Evolutionary conservation across 2,113 vertebrate species (phyloP).

Genomic region (Poeciliopsis turrubarensis): DNA sequence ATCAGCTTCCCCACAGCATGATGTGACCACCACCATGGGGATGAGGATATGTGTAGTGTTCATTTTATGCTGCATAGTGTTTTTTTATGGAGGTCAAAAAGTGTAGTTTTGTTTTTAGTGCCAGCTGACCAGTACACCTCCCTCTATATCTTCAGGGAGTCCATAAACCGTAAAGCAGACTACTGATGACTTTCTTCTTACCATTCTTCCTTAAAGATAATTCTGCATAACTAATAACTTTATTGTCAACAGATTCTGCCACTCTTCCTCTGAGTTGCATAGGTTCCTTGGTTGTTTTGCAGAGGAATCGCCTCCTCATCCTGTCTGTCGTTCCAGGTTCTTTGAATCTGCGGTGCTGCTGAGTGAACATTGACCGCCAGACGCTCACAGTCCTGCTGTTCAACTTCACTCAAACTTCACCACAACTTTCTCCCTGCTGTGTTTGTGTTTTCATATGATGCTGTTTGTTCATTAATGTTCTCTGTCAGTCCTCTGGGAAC

Average conservation of each 20-base stretch:
- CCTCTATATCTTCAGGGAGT: too few species aligned
- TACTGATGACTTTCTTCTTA: too few species aligned
- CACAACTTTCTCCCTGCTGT: background rate
- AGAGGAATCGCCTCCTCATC: background rate
- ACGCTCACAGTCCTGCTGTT: background rate
- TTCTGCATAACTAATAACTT: background rate
- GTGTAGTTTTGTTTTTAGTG: too few species aligned
- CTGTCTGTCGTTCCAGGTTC: background rate
- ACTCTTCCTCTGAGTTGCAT: background rate
- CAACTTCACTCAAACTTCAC: background rate
- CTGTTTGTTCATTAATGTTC: background rate
- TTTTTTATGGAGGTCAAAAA: too few species aligned
- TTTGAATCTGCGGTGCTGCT: background rate
- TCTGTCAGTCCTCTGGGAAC: background rate
- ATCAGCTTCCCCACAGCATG: background rate
- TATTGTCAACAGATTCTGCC: background rate
- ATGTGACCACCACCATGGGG: background rate
- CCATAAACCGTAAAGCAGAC: too few species aligned
- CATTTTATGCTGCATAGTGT: too few species aligned
- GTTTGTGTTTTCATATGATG: background rate
- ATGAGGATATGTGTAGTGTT: too few species aligned
- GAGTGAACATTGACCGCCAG: background rate
- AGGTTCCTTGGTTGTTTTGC: background rate
- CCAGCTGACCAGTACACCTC: too few species aligned
- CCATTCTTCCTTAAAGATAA: too few species aligned